A percentile compares a stretch with the other conserved stretches of the same genome.
Evolutionary conservation across 2,797 vertebrate species (phyloP).

Genomic region (Simalia tracyae): DNA sequence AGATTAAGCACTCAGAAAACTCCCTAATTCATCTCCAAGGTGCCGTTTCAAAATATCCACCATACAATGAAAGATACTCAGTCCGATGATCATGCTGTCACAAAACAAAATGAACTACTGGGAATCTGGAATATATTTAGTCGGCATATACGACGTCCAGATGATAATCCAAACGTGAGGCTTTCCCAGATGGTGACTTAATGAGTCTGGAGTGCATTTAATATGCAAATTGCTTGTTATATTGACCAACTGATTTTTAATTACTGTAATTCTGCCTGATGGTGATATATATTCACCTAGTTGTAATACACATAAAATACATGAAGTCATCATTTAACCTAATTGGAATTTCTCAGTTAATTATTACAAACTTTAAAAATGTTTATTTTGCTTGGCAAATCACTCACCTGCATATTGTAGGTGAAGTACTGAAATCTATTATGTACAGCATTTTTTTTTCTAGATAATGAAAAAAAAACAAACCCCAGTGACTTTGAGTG

Average conservation of each 20-base stretch:
- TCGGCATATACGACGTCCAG: conserved; percentile 36
- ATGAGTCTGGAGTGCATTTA: conserved; percentile 51
- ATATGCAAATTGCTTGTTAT: conserved; percentile 64
- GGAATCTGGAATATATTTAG: background rate
- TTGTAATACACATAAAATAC: conserved; percentile 48
- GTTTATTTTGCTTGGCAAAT: conserved; percentile 33
- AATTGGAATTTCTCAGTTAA: conserved; percentile 58
- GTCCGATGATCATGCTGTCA: conserved; percentile 9
- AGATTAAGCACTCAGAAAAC: background rate
- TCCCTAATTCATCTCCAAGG: background rate
- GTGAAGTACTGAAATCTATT: conserved; percentile 27
- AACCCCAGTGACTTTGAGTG: conserved; percentile 18
- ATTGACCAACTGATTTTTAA: conserved; percentile 67
- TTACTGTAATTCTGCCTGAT: conserved; percentile 60
- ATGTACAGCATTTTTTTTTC: conserved; percentile 27
- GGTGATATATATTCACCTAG: conserved; percentile 61
- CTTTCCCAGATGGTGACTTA: conserved; percentile 51
- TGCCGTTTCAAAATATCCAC: background rate
- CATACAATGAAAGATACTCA: background rate
- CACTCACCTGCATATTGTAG: conserved; percentile 22
- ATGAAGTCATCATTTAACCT: conserved; percentile 39
- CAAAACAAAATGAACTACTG: conserved; percentile 3
- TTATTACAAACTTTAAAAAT: conserved; percentile 43
- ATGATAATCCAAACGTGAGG: conserved; percentile 10
- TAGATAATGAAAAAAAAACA: conserved; percentile 15